These are phyloP conservation scores for Pelecanoides urinatrix DNA, from an alignment of 2,113 vertebrate species.

Conservation along the genomic window DNA sequence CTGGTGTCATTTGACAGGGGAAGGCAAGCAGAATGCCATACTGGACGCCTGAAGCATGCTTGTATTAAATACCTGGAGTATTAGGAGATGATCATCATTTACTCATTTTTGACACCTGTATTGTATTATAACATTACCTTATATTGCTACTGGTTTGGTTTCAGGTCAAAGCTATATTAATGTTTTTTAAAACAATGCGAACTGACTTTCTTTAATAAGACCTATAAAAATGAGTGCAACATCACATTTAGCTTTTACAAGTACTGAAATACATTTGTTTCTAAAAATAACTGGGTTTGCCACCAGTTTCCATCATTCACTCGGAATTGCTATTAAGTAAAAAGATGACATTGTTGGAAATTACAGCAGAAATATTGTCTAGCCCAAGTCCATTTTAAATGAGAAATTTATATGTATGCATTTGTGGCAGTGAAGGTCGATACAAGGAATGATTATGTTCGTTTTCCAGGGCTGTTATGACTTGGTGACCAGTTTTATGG, in stretches of 20 bases:
- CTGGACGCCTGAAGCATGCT: neutral
- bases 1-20: neutral
- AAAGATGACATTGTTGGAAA: neutral
- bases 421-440: neutral
- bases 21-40: neutral
- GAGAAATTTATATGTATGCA: neutral
- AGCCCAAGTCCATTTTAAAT: neutral
- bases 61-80: neutral
- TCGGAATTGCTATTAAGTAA: neutral
- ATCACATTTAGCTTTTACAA: neutral
- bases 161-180: neutral
- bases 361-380: neutral
- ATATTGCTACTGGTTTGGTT: neutral
- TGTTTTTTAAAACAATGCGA: neutral
- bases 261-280: neutral
- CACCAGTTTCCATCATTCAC: neutral
- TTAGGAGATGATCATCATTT: neutral
- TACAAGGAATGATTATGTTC: neutral
- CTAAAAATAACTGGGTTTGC: neutral
- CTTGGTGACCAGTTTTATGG: constrained; percentile 93
- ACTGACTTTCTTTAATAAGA: neutral
- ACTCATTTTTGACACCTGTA: neutral
- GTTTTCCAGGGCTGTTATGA: constrained; percentile 90
- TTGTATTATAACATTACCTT: neutral
- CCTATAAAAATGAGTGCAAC: neutral